Base-by-base conservation (phyloP, 2,797 vertebrate species). In the Pteropus rufus region DNA sequence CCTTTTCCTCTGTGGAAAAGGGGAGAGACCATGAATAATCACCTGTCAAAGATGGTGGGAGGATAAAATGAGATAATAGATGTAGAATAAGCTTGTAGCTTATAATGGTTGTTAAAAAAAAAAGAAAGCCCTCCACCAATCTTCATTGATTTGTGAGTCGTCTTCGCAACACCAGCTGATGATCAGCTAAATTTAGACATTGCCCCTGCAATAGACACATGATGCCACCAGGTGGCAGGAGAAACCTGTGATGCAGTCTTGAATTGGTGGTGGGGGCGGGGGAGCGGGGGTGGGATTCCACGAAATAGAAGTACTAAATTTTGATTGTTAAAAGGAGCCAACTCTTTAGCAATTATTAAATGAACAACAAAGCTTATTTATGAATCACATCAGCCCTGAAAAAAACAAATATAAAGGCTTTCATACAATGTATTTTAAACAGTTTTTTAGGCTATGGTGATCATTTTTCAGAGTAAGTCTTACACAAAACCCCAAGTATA, bases 201-300 rank as follows among this genome's bases (percentile, higher is more conserved):
- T 97, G 95, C 86, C 44, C 91, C 94, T 91, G 96, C 96, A 97
- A 98, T 98, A 97, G 82, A 96, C 88, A 77, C 0, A 89, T 89
- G 31, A 64, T 15, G 91, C 96, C 97, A 98, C 97, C 95, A 97
- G 97, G 97, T 97, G 97, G 97, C 97, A 97, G 96, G 80, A 98
- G 94, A 96, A 95, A 97, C 91, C 96, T 64, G 92, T 95, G 85
- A 69, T 89, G 81, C 56, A 73, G 49, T 49, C 49, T 49, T 49
- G 49, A 15, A 15, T 15, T 16, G 49, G 49, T 49, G 49, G 49
- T 18, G 15, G 49, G 5, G 15, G 46, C 15, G 46, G 44, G 44
- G 3, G 11, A 11, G 11, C 12, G 44, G 46, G 46, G 0, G 49
- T 36, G 49, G 15, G 5, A 49, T 52, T 84, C 70, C 36, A n/a